Evolutionary conservation across 1,140 invertebrate species (phyloP), one percentile per base, ranked within the genome.

Genomic region (Heliconius nattereri): DNA sequence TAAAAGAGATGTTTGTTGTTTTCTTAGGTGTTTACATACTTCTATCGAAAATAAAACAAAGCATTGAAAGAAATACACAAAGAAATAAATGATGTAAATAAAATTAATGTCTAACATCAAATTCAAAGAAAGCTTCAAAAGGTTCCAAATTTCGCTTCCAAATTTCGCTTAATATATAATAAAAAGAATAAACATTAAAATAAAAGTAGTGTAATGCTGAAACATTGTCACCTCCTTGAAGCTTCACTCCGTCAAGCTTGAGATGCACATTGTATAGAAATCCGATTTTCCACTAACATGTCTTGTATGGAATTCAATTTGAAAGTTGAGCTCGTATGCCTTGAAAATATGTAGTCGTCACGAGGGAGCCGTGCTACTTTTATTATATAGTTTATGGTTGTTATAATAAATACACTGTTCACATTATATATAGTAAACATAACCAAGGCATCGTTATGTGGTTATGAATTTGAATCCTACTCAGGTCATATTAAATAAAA

Each of bases 201-300:
- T 66, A 66, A 66, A 74, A 40, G 8, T 23, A 32, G 26, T 54
- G 23, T 52, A 29, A 74, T 49, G 73, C 45, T 74, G 45, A 52
- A 74, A 74, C 19, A 74, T 74, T 29, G 73, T 45, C 40, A 29
- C 73, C 26, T 52, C 26, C n/a, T 73, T 52, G 45, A 45, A 49
- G 26, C 23, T 29, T 54, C 45, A 19, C 49, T 74, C 73, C 52
- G 23, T 74, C 35, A 8, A 45, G 23, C 54, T 52, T 29, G 73
- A 74, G 35, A 52, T 54, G 73, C 73, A 40, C 72, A 52, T 74
- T 54, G n/a, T 74, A 45, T 19, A 29, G 40, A 52, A 49, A 74
- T 74, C 49, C 73, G 8, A 74, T 74, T 74, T 45, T 32, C 73
- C 73, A 26, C 73, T 49, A 52, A 74, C 60, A 66, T 66, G 9